phyloP scores from a whole-genome alignment of 2,888 invertebrate species.

The Cosmorhoe ocellata region DNA sequence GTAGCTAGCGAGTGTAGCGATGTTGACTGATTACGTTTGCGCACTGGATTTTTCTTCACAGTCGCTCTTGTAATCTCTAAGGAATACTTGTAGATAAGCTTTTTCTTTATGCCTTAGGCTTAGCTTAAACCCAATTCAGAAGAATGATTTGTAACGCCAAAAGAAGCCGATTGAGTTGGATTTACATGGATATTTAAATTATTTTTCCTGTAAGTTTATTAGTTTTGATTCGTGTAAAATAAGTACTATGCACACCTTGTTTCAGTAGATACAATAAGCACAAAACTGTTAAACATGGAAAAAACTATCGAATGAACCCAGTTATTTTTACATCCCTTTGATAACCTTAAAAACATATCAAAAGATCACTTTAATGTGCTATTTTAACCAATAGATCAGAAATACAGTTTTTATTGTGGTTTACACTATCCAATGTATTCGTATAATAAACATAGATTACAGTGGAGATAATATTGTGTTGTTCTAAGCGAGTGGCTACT shows the following conservation, averaged over 20 bases:
- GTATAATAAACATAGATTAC: constrained; percentile 17
- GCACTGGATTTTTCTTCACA: constrained; percentile 32
- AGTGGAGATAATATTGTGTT: constrained; percentile 20
- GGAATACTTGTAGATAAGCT: constrained; percentile 30
- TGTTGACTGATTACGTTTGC: constrained; percentile 44
- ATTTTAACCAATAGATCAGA: too few species aligned
- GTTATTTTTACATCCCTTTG: too few species aligned
- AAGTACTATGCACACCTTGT: too few species aligned
- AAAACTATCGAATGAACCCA: too few species aligned
- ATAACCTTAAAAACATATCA: too few species aligned
- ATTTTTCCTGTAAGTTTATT: constrained; percentile 16
- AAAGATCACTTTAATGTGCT: too few species aligned
- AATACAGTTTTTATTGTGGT: too few species aligned
- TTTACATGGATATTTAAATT: constrained; percentile 14
- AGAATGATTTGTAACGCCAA: constrained; percentile 15
- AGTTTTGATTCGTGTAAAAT: too few species aligned
- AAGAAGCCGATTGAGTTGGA: constrained; percentile 19
- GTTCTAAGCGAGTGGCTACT: constrained; percentile 35
- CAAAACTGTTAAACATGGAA: too few species aligned
- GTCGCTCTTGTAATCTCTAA: constrained; percentile 36
- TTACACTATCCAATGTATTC: constrained; percentile 12
- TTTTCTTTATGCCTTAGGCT: constrained; percentile 23
- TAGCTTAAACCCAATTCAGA: constrained; percentile 21
- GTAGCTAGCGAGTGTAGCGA: constrained; percentile 25
- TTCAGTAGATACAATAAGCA: too few species aligned